These are phyloP conservation scores for Otolemur crassicaudatus DNA, from an alignment of 2,797 vertebrate species.

Conservation along the genomic window DNA sequence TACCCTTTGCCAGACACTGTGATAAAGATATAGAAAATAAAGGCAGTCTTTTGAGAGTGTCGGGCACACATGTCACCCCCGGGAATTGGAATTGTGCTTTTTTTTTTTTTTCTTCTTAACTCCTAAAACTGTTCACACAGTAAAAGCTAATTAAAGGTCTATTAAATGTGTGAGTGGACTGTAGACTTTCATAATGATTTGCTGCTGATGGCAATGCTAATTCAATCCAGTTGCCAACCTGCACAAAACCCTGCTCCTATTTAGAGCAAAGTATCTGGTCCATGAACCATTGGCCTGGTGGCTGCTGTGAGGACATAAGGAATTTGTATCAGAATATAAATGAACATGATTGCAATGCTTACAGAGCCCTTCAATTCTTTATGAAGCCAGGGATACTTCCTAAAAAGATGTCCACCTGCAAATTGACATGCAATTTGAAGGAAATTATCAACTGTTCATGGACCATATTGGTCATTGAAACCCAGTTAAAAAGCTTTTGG, in stretches of 20 bases:
- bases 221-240: not conserved
- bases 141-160: not conserved
- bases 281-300: fast-evolving
- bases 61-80: not conserved
- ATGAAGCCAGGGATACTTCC: not conserved
- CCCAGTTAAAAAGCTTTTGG: not conserved
- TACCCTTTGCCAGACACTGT: not conserved
- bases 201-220: not conserved
- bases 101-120: not conserved
- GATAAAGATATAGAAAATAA: not conserved
- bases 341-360: not conserved
- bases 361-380: not conserved
- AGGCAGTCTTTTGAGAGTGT: not conserved
- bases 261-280: not conserved
- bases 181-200: not conserved
- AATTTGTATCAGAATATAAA: not conserved
- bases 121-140: too few relatives aligned
- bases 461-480: not conserved
- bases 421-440: not conserved
- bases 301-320: not conserved
- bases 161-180: not conserved
- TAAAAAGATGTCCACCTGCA: not conserved
- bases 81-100: not conserved
- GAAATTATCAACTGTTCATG: not conserved
- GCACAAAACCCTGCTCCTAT: not conserved